Evolutionary conservation across 1,140 invertebrate genomes (phyloP).

Genomic region (Magallana angulata): DNA sequence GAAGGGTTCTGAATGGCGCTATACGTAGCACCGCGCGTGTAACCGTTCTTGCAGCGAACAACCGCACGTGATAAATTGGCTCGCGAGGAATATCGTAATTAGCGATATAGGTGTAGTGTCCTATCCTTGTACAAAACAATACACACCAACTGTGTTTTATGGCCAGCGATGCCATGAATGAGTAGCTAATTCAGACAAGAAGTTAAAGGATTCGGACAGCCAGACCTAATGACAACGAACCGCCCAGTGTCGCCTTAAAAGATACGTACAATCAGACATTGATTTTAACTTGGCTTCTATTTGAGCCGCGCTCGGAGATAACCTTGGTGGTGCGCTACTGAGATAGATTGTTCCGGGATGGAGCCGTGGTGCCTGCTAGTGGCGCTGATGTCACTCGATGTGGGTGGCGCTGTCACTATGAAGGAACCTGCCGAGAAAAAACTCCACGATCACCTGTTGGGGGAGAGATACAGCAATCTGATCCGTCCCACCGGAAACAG

Average conservation of each 20-base stretch:
- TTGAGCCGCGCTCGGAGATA: neutral
- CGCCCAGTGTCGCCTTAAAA: neutral
- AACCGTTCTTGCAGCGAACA: neutral
- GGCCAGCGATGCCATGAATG: neutral
- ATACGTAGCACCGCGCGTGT: neutral
- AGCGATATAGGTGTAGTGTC: slow-evolving; percentile 3
- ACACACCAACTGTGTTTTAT: neutral
- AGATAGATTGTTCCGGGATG: neutral
- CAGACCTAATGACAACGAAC: neutral
- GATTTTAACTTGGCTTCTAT: slow-evolving; percentile 12
- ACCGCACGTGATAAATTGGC: neutral
- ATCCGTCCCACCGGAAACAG: slow-evolving; percentile 89
- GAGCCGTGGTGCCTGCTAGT: neutral
- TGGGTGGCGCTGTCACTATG: neutral
- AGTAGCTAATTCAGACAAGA: too few relatives aligned
- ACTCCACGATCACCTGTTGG: slow-evolving; percentile 39
- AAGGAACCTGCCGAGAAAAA: slow-evolving; percentile 44
- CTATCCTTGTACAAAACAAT: neutral
- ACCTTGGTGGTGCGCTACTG: neutral
- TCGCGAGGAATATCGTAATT: neutral
- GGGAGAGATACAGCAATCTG: slow-evolving; percentile 12
- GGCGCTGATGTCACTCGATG: neutral
- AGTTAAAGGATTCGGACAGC: neutral
- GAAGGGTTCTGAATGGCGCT: neutral
- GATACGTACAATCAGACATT: neutral